A percentile compares a stretch with the other conserved stretches of the same genome.
These are phyloP conservation scores for Drosophila ananassae DNA, from an alignment of 1,140 invertebrate genomes.

Conservation along the genomic window DNA sequence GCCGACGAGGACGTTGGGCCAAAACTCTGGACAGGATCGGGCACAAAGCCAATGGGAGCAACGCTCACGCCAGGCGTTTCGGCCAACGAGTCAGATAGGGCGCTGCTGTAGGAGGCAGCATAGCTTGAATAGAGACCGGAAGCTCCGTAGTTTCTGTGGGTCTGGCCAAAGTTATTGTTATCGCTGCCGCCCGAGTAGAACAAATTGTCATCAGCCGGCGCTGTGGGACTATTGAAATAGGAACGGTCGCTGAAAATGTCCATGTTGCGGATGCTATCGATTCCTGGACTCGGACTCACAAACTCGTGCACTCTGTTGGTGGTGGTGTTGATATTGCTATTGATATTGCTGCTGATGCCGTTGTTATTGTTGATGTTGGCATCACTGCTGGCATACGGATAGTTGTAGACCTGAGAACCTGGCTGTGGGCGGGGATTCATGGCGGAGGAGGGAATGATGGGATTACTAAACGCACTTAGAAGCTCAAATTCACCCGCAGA, in stretches of 20 bases:
- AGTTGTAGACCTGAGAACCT: slow-evolving; percentile 34
- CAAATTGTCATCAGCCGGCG: slow-evolving; percentile 26
- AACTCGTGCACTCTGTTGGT: slow-evolving; percentile 31
- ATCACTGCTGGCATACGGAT: slow-evolving; percentile 29
- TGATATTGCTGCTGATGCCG: background rate
- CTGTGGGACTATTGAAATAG: slow-evolving; percentile 58
- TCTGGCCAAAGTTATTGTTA: slow-evolving; percentile 6
- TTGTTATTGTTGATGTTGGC: slow-evolving; percentile 13
- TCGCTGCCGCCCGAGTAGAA: slow-evolving; percentile 19
- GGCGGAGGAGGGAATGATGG: slow-evolving; percentile 39
- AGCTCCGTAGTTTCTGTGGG: slow-evolving; percentile 39
- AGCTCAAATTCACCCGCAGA: slow-evolving; percentile 57
- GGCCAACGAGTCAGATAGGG: slow-evolving; percentile 70
- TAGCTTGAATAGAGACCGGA: slow-evolving; percentile 54
- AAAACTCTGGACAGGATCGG: slow-evolving; percentile 19
- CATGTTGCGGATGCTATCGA: slow-evolving; percentile 74
- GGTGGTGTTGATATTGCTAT: slow-evolving; percentile 35
- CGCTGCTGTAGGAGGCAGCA: slow-evolving; percentile 68
- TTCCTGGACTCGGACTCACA: slow-evolving; percentile 51
- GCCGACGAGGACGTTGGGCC: slow-evolving; percentile 22
- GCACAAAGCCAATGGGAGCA: slow-evolving; percentile 42
- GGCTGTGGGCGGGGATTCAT: slow-evolving; percentile 48
- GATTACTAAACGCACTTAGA: slow-evolving; percentile 68
- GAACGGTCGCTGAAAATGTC: slow-evolving; percentile 60
- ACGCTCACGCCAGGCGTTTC: slow-evolving; percentile 76